Evolutionary conservation across 2,113 vertebrate species (phyloP), one percentile per base, ranked within the genome.

Genomic region (Electrona antarctica): DNA sequence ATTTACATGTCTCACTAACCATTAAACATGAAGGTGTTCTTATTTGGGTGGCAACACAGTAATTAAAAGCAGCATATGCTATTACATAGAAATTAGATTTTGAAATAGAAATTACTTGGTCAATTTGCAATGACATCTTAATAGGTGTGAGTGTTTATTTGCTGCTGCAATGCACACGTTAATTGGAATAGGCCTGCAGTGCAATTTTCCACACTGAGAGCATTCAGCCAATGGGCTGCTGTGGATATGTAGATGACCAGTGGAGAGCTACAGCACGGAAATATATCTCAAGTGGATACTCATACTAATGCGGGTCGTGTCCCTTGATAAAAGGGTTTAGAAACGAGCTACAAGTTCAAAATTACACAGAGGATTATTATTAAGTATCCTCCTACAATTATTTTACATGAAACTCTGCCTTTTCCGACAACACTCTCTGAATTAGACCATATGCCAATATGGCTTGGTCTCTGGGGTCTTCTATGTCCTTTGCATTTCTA

Each of bases 21-120:
- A 81, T 85, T 78, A 69, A 79, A 91, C 86, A 86, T 76, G 64
- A 87, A 91, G 88, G 84, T 85, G 85, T 85, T 85, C 85, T 83
- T 82, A 89, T 88, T 88, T 89, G 84, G 88, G 83, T 85, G 87
- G 67, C 86, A 86, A 86, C 83, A 74, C 70, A 51, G 74, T 81
- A 89, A 87, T 80, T 85, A 81, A 88, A 81, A 78, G 71, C 63
- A 71, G 78, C 78, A 73, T 76, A 70, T 78, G 80, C 76, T 58
- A 2, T 77, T n/a, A 60, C 12, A 80, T 82, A 71, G 77, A 83
- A 82, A 85, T 75, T 41, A 41, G 33, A 41, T 41, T 41, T 41
- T 69, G 77, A 83, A 82, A 85, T 75, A 67, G 69, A 68, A 11
- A 87, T 87, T 87, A 84, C 82, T 82, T 56, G 82, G 82, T 78